Conservation (phyloP, 2,113 vertebrate species). For the Aythya baeri region DNA sequence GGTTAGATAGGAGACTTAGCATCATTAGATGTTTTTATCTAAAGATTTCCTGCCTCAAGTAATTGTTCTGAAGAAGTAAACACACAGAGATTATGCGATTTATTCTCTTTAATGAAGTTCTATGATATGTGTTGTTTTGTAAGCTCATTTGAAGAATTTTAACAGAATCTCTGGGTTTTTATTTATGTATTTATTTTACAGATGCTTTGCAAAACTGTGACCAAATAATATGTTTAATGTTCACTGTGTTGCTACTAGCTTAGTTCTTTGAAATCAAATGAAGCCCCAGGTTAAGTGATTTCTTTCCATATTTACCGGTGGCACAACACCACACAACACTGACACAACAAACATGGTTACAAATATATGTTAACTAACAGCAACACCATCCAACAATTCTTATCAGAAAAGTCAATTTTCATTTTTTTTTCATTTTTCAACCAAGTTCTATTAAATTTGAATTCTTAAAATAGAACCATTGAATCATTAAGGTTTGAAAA, state of each 20-base stretch:
- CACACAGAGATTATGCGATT: constrained; percentile 33
- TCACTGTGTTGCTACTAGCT: background rate
- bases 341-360: background rate
- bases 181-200: constrained; percentile 14
- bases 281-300: background rate
- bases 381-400: background rate
- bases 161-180: background rate
- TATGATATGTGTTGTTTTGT: constrained; percentile 5
- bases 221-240: background rate
- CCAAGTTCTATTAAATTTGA: background rate
- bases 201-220: background rate
- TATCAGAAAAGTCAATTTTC: background rate
- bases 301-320: background rate
- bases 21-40: constrained; percentile 69
- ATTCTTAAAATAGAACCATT: background rate
- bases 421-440: background rate
- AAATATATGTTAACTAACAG: background rate
- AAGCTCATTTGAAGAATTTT: constrained; percentile 4
- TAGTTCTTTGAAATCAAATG: background rate
- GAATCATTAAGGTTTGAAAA: too few species aligned
- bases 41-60: constrained; percentile 63
- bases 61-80: constrained; percentile 58
- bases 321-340: background rate
- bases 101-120: constrained; percentile 49
- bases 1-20: constrained; percentile 52